These are phyloP conservation scores for Lasioglossum marginatum DNA, from an alignment of 2,888 invertebrate species.

Conservation along the genomic window DNA sequence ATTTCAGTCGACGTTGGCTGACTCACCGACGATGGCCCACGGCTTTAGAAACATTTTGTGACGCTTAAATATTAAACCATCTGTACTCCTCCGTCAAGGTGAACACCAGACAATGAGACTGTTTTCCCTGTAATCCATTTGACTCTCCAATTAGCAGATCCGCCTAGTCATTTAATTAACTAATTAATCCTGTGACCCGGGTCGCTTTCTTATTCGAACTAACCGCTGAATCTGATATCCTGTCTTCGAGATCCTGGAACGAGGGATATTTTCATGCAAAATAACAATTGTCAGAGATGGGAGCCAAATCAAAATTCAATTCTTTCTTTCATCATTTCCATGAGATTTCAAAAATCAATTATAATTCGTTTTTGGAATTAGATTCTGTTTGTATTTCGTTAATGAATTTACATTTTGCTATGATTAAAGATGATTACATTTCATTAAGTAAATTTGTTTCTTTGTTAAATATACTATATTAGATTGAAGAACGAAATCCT, in stretches of 20 bases:
- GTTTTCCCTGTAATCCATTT: not conserved
- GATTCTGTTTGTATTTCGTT: too few species aligned
- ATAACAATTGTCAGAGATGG: not conserved
- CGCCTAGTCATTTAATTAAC: not conserved
- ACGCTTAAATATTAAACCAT: conserved; percentile 3
- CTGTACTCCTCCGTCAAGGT: not conserved
- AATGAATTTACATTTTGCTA: too few species aligned
- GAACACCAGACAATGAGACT: not conserved
- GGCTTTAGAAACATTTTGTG: not conserved
- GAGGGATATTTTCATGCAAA: not conserved
- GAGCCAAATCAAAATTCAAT: not conserved
- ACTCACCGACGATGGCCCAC: not conserved
- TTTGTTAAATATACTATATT: too few species aligned
- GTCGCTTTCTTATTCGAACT: not conserved
- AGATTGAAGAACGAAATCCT: too few species aligned
- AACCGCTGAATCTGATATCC: not conserved
- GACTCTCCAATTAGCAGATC: not conserved
- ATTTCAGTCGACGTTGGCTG: conserved; percentile 12
- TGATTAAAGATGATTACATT: too few species aligned
- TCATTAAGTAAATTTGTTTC: too few species aligned
- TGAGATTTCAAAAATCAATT: too few species aligned
- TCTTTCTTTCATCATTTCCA: not conserved
- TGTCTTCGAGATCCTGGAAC: not conserved
- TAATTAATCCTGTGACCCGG: not conserved
- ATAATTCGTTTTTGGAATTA: too few species aligned